Evolutionary conservation across 2,888 invertebrate genomes (phyloP).

Genomic region (Caprella mutica): DNA sequence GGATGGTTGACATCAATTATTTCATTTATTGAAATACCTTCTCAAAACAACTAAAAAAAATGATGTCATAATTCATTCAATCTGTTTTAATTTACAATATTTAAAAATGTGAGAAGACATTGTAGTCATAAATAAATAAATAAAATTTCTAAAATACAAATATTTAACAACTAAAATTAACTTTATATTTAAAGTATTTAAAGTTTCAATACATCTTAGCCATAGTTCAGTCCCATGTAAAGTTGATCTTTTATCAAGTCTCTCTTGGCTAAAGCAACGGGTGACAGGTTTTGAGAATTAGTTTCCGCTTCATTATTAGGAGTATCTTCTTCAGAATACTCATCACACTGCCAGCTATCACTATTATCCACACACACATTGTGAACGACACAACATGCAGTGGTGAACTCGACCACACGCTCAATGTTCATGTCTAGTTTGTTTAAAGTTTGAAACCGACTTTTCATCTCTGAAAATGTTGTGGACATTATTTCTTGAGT

Average conservation of each 20-base stretch:
- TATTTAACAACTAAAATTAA: too few relatives aligned
- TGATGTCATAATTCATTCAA: too few relatives aligned
- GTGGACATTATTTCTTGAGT: neutral
- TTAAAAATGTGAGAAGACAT: too few relatives aligned
- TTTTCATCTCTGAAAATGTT: constrained; percentile 1
- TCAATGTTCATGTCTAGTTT: constrained; percentile 9
- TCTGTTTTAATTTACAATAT: too few relatives aligned
- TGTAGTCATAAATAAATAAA: too few relatives aligned
- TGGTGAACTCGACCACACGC: constrained; percentile 7
- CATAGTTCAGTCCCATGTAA: neutral
- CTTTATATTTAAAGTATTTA: too few relatives aligned
- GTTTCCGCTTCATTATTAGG: neutral
- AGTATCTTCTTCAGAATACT: neutral
- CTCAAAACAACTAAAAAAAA: too few relatives aligned
- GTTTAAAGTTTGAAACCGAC: constrained; percentile 3
- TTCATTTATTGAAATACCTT: too few relatives aligned
- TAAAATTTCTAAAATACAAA: too few relatives aligned
- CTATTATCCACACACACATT: constrained; percentile 4
- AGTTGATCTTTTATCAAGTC: neutral
- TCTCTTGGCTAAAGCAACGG: neutral
- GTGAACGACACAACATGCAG: constrained; percentile 4
- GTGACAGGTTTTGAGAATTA: neutral
- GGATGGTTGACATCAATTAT: too few relatives aligned
- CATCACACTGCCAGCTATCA: neutral
- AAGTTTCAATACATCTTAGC: too few relatives aligned